Evolutionary conservation across 2,888 invertebrate species (phyloP), one percentile per base, ranked within the genome.

Genomic region (Netelia virgata): DNA sequence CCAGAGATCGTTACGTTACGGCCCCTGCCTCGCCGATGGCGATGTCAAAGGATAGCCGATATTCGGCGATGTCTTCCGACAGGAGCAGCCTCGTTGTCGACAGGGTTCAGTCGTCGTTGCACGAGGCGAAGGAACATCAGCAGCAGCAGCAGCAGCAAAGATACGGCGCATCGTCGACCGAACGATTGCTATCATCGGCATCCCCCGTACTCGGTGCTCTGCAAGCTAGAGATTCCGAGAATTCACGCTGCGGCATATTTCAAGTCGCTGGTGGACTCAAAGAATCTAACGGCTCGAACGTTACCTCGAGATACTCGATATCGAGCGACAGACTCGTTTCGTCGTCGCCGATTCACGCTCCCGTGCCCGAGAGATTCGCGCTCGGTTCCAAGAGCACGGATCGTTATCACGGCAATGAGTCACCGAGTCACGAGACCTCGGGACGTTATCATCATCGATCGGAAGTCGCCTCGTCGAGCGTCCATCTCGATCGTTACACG

Each of bases 31-130:
- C 92, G 23, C 91, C 92, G 76, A 91, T 88, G 41, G 84, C 85
- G 57, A 87, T 88, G 41, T 85, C 85, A 61, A 87, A 87, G 73
- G 86, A 87, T 5, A 55, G 43, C 72, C 79, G 86, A 70, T 86
- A 85, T 18, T 74, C 87, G 63, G 66, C 75, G 28, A 66, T 84
- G 82, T 94, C 87, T 73, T 95, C 95, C 93, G 95, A 95, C 94
- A 95, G 95, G 61, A 77, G 59, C 93, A 95, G 94, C 94, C 94
- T 95, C 93, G 95, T 94, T 94, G 95, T 89, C 94, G 94, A 91
- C 93, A 84, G 93, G 93, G 93, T 87, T 93, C 94, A 84, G 20
- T 50, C 93, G 53, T 93, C 94, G 55, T 92, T 92, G 3, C 93
- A 94, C 80, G 94, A 93, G 63, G 92, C 92, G 59, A 82, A 85